A percentile compares a stretch with the other conserved stretches of the same genome.
These are phyloP conservation scores for Eospalax fontanierii DNA, from an alignment of 2,797 vertebrate species.

Conservation along the genomic window DNA sequence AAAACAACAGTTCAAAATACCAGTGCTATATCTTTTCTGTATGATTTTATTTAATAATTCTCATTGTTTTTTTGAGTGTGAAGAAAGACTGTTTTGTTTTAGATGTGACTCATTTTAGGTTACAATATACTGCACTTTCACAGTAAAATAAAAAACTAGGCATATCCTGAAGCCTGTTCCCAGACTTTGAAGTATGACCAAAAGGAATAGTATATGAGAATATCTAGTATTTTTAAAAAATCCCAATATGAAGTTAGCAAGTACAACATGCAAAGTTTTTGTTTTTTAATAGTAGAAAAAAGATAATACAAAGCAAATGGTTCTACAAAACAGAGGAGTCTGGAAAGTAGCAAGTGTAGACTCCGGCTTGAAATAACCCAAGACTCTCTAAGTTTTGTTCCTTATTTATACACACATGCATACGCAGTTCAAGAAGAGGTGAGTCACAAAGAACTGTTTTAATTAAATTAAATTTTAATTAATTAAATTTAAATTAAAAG, in stretches of 20 bases:
- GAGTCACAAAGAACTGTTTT: background rate
- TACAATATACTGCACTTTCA: background rate
- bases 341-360: background rate
- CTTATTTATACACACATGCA: background rate
- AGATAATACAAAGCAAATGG: background rate
- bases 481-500: conserved; percentile 48
- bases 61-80: conserved; percentile 33
- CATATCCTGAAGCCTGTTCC: conserved; percentile 8
- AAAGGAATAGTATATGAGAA: background rate
- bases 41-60: conserved; percentile 50
- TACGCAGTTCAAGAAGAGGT: background rate
- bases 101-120: conserved; percentile 50
- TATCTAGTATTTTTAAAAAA: no score
- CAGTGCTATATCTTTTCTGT: background rate
- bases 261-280: background rate
- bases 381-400: background rate
- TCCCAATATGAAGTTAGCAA: background rate
- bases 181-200: background rate
- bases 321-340: background rate
- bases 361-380: background rate
- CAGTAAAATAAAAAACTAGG: conserved; percentile 43
- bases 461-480: conserved; percentile 31
- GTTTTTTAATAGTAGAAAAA: background rate
- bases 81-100: conserved; percentile 40
- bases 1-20: conserved; percentile 52